A percentile compares a stretch with the other conserved stretches of the same genome.
Conservation (phyloP, 2,797 vertebrate genomes). For the Nannoperca australis region DNA sequence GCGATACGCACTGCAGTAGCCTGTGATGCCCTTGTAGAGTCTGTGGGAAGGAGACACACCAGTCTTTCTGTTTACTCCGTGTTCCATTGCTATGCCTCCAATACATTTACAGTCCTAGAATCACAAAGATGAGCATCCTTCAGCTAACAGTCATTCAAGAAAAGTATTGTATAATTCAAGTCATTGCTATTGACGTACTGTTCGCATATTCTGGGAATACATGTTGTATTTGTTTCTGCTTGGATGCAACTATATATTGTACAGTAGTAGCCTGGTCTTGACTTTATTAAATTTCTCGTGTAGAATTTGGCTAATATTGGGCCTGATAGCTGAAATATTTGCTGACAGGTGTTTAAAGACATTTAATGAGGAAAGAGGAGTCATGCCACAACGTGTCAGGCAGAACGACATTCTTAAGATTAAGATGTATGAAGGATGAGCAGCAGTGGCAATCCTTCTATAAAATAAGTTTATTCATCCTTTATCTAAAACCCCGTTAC, state of each 20-base stretch:
- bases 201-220: no score
- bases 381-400: no score
- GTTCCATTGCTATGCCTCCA: background rate
- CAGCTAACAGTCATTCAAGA: background rate
- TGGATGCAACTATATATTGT: background rate
- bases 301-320: no score
- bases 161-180: no score
- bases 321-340: no score
- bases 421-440: background rate
- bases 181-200: no score
- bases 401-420: background rate
- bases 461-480: background rate
- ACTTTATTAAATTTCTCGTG: background rate
- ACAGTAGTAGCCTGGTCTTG: background rate
- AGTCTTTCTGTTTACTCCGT: background rate
- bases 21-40: conserved; percentile 89
- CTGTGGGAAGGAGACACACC: conserved; percentile 66
- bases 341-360: no score
- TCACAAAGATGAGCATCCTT: background rate
- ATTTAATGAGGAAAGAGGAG: no score
- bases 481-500: background rate
- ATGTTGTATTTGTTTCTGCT: background rate
- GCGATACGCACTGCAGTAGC: conserved; percentile 93
- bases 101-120: no score
- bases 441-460: background rate